Conservation (phyloP, 2,113 vertebrate species). For the Oreotrochilus melanogaster region DNA sequence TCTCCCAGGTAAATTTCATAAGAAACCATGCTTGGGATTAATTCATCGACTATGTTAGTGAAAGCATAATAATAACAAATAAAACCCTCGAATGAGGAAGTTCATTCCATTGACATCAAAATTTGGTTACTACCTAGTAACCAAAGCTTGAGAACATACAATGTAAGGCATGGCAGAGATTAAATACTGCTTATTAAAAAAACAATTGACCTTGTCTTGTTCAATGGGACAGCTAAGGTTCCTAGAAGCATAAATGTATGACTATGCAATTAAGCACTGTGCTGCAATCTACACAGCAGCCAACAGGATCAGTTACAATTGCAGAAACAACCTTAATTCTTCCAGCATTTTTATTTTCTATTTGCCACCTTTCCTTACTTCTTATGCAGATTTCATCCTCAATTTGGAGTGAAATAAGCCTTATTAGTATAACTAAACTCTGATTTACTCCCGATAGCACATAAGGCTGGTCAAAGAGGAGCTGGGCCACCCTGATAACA, state of each 20-base stretch:
- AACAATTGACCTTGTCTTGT: not conserved
- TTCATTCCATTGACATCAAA: not conserved
- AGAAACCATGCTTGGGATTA: accelerated
- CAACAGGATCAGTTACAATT: not conserved
- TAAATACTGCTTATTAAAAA: not conserved
- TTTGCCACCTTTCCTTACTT: not conserved
- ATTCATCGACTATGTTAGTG: not conserved
- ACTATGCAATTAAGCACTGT: not conserved
- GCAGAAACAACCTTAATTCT: not conserved
- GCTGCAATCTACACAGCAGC: not conserved
- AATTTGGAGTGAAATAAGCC: not conserved
- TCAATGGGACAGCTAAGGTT: not conserved
- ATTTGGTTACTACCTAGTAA: not conserved
- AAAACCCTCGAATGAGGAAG: not conserved
- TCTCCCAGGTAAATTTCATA: not conserved
- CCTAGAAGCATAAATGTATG: not conserved
- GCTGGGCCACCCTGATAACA: not conserved
- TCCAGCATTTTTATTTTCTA: not conserved
- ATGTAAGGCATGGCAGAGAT: not conserved
- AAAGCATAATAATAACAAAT: not conserved
- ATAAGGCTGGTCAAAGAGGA: not conserved
- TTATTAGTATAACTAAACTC: not conserved
- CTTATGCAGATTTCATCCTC: not conserved
- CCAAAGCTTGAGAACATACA: not conserved
- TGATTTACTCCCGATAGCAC: not conserved